phyloP scores from a whole-genome alignment of 2,113 vertebrate genomes.

The Gnathonemus echidnorhynchus region DNA sequence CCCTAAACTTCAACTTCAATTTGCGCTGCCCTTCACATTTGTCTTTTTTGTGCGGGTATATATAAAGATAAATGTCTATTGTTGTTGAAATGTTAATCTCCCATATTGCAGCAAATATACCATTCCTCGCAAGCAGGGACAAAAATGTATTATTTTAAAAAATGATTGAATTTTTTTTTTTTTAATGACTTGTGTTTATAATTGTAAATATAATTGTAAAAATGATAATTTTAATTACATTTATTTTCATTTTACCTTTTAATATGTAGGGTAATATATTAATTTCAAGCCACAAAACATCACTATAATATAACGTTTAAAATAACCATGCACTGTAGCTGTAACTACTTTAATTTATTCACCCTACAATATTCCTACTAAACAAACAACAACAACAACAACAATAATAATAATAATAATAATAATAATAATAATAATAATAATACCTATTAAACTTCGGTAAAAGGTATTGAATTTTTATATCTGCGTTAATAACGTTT shows the following conservation, averaged over 20 bases:
- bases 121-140: neutral
- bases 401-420: neutral
- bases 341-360: neutral
- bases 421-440: neutral
- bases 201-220: neutral
- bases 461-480: neutral
- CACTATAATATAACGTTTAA: neutral
- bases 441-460: neutral
- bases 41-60: neutral
- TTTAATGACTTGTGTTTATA: neutral
- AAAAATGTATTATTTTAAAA: neutral
- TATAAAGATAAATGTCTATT: conserved; percentile 6
- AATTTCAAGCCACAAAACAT: neutral
- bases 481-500: neutral
- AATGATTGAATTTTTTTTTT: neutral
- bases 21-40: neutral
- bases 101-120: neutral
- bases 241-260: neutral
- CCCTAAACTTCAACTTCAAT: neutral
- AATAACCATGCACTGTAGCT: neutral
- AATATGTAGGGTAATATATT: neutral
- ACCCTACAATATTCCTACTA: neutral
- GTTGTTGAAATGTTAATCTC: conserved; percentile 2
- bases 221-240: neutral
- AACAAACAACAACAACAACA: neutral